Conservation (phyloP, 1,140 invertebrate genomes). For the Camponotus vicinus region DNA sequence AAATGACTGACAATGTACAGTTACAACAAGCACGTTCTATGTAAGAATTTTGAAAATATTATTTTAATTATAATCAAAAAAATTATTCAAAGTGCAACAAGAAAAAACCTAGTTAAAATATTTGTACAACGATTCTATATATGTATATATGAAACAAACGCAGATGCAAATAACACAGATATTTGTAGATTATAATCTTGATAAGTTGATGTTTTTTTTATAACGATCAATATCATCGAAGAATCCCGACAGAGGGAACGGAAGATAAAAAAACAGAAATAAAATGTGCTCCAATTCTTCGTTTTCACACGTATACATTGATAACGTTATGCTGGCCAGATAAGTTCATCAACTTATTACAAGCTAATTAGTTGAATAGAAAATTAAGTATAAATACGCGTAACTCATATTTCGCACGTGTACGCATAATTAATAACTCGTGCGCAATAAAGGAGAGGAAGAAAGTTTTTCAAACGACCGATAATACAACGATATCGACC, state of each 20-base stretch:
- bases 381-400: neutral
- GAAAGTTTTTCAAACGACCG: neutral
- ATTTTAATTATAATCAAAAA: neutral
- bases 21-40: neutral
- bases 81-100: neutral
- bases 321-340: neutral
- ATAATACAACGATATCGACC: conserved; percentile 13
- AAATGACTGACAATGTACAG: neutral
- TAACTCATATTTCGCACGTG: neutral
- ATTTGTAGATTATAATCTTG: no score
- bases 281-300: neutral
- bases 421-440: conserved; percentile 22
- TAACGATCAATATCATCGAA: neutral
- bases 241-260: neutral
- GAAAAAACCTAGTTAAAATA: neutral
- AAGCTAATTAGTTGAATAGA: neutral
- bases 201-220: no score
- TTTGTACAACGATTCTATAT: neutral
- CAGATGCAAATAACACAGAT: neutral
- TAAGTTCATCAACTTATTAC: conserved; percentile 5
- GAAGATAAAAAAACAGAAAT: neutral
- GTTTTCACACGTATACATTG: neutral
- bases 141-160: neutral
- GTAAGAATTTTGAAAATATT: conserved; percentile 6
- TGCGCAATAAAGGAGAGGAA: neutral